Evolutionary conservation across 1,140 invertebrate genomes (phyloP).

Genomic region (Alviniconcha marisindica): DNA sequence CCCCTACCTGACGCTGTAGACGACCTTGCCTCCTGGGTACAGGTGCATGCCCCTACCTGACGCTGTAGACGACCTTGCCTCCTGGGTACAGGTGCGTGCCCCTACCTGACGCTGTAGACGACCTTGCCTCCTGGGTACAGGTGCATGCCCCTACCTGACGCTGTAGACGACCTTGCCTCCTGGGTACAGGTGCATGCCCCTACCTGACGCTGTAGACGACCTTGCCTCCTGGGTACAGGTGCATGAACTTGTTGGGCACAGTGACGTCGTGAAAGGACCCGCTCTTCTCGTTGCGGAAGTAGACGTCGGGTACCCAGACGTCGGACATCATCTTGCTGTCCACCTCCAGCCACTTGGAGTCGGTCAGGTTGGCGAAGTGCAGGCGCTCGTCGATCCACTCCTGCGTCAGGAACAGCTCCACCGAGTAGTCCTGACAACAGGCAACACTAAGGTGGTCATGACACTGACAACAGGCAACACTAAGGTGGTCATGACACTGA

Average conservation of each 20-base stretch:
- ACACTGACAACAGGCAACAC: too few species aligned
- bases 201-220: slow-evolving; percentile 57
- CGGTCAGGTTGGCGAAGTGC: slow-evolving; percentile 41
- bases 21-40: slow-evolving; percentile 71
- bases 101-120: too few species aligned
- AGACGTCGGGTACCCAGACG: slow-evolving; percentile 76
- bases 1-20: too few species aligned
- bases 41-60: slow-evolving; percentile 71
- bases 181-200: slow-evolving; percentile 73
- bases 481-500: too few species aligned
- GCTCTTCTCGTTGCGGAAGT: slow-evolving; percentile 76
- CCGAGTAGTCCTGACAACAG: slow-evolving; percentile 70
- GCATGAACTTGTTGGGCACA: slow-evolving; percentile 76
- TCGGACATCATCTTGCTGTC: slow-evolving; percentile 63
- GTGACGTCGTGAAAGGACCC: slow-evolving; percentile 76
- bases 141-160: too few species aligned
- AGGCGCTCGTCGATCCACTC: slow-evolving; percentile 54
- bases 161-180: slow-evolving; percentile 56
- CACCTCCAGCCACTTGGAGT: slow-evolving; percentile 51
- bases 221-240: slow-evolving; percentile 71
- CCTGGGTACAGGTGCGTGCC: too few species aligned
- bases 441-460: too few species aligned
- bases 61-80: background rate
- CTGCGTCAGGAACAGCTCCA: slow-evolving; percentile 73
- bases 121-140: too few species aligned